Evolutionary conservation across 2,888 invertebrate species (phyloP), one percentile per base, ranked within the genome.

Genomic region (Ellobium chinense): DNA sequence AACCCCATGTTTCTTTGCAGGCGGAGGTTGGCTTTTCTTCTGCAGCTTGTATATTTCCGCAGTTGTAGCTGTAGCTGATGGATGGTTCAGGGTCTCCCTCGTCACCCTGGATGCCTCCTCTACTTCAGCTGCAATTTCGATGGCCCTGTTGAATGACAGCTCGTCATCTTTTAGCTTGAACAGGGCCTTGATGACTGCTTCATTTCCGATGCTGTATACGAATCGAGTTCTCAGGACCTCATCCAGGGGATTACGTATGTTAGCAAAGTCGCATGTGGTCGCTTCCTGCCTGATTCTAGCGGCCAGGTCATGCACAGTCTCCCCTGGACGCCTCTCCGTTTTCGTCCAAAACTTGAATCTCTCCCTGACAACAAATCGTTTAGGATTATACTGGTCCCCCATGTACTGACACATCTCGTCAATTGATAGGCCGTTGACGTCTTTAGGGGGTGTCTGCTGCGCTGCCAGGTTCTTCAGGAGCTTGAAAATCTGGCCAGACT

Each of bases 291-390:
- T 14, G 27, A 58, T 74, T 21, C 60, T 58, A 1, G 73, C 56
- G 56, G 73, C 73, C 31, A 73, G 31, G 21, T 73, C 73, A 14
- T 73, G 58, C 1, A 12, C 46, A 7, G 56, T 60, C 21, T 74
- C 74, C 27, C 74, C 74, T 12, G 60, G 74, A 29, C 60, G 58
- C 27, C 74, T 1, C 56, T 74, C 54, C 24, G 56, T 74, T 58
- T 74, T 56, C 18, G 54, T 74, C 60, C 74, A 60, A 9, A 60
- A 74, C 54, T 60, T 74, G 62, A 74, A 60, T 21, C 60, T 24
- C 31, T 74, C 60, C 2, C 62, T 7, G 27, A 73, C 73, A 1
- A 73, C 36, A 12, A 69, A 69, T 18, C n/a, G 39, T 69, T 70
- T 39, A 2, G 70, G 70, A 24, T 39, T 31, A 24, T 24, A 46